Conservation (phyloP, 2,888 invertebrate genomes). For the Drosophila merina region DNA sequence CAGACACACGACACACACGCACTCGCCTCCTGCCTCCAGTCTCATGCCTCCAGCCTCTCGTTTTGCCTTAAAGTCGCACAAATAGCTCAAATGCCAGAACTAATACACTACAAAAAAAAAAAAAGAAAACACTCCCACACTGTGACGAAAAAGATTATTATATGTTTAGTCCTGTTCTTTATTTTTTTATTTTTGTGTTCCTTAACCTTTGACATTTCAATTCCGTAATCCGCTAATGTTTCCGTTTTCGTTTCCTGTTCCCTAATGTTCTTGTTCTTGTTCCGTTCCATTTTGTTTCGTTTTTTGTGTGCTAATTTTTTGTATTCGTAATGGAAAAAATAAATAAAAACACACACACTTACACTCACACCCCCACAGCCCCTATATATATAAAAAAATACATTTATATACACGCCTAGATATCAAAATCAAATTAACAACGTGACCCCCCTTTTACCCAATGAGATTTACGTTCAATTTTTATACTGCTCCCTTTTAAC, state of each 20-base stretch:
- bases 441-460: neutral
- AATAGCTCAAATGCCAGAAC: neutral
- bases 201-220: slow-evolving; percentile 13
- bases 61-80: neutral
- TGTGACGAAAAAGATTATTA: slow-evolving; percentile 1
- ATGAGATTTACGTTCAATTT: neutral
- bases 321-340: slow-evolving; percentile 33
- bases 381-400: neutral
- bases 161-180: neutral
- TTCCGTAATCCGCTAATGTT: slow-evolving; percentile 31
- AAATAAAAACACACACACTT: slow-evolving; percentile 22
- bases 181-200: slow-evolving; percentile 15
- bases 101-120: neutral
- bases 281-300: slow-evolving; percentile 35
- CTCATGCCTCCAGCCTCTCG: no score
- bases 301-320: slow-evolving; percentile 48
- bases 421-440: slow-evolving; percentile 5
- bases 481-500: neutral
- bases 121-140: neutral
- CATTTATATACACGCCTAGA: slow-evolving; percentile 1
- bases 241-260: slow-evolving; percentile 10
- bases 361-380: slow-evolving; percentile 20
- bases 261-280: slow-evolving; percentile 12
- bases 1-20: neutral
- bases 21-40: neutral